Conservation (phyloP, 2,888 invertebrate species). For the Drepana falcataria region DNA sequence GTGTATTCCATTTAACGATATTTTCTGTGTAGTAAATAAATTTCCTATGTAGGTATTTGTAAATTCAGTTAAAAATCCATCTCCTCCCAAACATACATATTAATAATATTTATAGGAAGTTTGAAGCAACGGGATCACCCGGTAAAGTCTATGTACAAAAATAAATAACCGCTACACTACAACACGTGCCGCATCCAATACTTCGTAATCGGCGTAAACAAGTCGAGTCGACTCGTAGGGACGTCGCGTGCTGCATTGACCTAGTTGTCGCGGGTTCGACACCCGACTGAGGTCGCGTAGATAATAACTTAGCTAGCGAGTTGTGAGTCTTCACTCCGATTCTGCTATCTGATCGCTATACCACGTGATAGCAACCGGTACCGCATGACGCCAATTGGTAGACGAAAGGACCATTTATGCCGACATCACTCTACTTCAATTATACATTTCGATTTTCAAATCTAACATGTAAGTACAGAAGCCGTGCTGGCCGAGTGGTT, state of each 20-base stretch:
- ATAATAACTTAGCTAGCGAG: slow-evolving; percentile 46
- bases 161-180: neutral
- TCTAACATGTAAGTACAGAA: no score
- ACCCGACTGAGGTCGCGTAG: slow-evolving; percentile 66
- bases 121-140: no score
- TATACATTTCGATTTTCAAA: no score
- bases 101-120: no score
- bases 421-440: no score
- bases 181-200: slow-evolving; percentile 27
- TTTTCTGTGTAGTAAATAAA: no score
- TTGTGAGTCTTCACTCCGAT: slow-evolving; percentile 43
- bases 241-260: slow-evolving; percentile 68
- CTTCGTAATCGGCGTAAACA: slow-evolving; percentile 21
- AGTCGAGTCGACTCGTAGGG: slow-evolving; percentile 35
- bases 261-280: slow-evolving; percentile 66
- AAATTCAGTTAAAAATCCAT: no score
- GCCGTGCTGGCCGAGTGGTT: no score
- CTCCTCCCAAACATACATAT: no score
- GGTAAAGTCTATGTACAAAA: neutral
- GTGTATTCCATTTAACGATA: no score
- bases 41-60: no score
- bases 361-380: slow-evolving; percentile 12
- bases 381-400: neutral
- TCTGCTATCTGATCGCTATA: slow-evolving; percentile 34
- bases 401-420: no score